Percentiles rank a stretch among this genome's conserved stretches.
These are phyloP conservation scores for Pogonognathellus flavescens DNA, from an alignment of 1,140 invertebrate species.

Conservation along the genomic window DNA sequence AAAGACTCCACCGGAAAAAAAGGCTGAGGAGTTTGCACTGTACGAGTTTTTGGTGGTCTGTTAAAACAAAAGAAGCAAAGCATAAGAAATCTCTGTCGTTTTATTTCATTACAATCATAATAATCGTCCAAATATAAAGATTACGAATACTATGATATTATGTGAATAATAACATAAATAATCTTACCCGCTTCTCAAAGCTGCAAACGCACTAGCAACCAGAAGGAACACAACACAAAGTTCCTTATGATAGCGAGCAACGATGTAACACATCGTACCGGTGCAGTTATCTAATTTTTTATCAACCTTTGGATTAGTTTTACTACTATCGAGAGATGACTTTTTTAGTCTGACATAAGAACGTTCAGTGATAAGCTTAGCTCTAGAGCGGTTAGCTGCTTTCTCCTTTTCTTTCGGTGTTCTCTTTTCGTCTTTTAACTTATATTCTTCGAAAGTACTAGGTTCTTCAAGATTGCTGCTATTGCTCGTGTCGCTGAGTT, in stretches of 20 bases:
- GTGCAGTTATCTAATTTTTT: conserved; percentile 45
- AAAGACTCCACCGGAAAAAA: conserved; percentile 58
- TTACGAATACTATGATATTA: not conserved
- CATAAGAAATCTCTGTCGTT: too few relatives aligned
- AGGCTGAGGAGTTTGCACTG: conserved; percentile 54
- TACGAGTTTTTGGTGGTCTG: conserved; percentile 60
- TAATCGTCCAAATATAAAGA: too few relatives aligned
- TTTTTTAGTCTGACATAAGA: not conserved
- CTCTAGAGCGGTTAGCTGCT: not conserved
- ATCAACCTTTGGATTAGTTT: not conserved
- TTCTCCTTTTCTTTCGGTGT: not conserved
- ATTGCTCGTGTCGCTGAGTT: conserved; percentile 17
- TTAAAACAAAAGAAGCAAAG: not conserved
- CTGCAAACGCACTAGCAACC: conserved; percentile 59
- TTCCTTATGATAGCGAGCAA: conserved; percentile 62
- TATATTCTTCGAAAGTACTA: not conserved
- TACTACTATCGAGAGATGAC: not conserved
- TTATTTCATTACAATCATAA: too few relatives aligned
- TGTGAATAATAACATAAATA: conserved; percentile 4
- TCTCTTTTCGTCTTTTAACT: not conserved
- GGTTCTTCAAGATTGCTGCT: not conserved
- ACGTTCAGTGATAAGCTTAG: not conserved
- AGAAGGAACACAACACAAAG: conserved; percentile 61
- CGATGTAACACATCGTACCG: conserved; percentile 50
- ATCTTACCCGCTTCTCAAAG: conserved; percentile 57